Evolutionary conservation across 2,113 vertebrate species (phyloP), one percentile per base, ranked within the genome.

Genomic region (Symphodus melops): DNA sequence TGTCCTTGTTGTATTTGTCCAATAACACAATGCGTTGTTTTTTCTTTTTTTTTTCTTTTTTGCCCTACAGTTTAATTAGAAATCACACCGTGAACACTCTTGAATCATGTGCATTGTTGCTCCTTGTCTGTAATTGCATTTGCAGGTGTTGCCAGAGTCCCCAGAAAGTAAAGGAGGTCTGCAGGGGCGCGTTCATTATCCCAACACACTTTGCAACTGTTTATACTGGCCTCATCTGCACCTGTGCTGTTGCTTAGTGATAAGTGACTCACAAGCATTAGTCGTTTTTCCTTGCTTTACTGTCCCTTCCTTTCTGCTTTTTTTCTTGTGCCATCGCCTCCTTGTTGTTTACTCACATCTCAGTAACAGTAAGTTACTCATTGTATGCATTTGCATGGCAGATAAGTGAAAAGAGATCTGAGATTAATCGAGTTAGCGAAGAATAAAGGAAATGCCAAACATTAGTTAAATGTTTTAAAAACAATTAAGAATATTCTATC

Each of bases 181-280:
- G 37, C 16, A n/a, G 87, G 78, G 85, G 42, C 44, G 19, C 48
- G 63, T 86, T 86, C 73, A 88, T 89, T 89, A 88, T 84, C 79
- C 74, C 68, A 84, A 73, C 79, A 77, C 80, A 80, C 82, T 86
- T 81, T 81, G 58, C 61, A 16, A 79, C 77, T 73, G 65, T 88
- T 81, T 79, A 58, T 68, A 90, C 85, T 69, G 79, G 81, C 80
- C 28, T 81, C 20, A 37, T n/a, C 63, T 67, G 83, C 81, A 90
- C 87, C 86, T 85, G 84, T 75, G 84, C 88, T 88, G 86, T 84
- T 87, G 80, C 84, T 90, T 70, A 66, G 72, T 86, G 87, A 92
- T 92, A 91, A 90, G 82, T 88, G 88, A 84, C 84, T 87, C 79
- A 71, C 75, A 80, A 84, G 79, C 71, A 84, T 85, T 84, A 79